Percentiles rank a stretch among this genome's conserved stretches.
Conservation (phyloP, 2,113 vertebrate species). For the Lagenorhynchus albirostris region DNA sequence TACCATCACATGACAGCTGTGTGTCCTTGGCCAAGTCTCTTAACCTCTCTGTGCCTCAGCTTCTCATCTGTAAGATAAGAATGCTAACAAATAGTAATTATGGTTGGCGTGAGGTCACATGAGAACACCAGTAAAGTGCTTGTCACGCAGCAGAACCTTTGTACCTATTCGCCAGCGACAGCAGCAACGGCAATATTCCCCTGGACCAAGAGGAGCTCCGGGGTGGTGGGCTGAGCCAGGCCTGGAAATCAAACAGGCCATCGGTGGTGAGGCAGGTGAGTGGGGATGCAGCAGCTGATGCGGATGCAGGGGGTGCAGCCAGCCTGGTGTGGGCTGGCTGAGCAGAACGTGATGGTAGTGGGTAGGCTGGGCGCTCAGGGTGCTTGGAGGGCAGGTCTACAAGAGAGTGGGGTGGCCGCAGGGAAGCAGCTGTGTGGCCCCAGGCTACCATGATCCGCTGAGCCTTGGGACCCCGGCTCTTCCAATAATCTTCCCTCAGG, state of each 20-base stretch:
- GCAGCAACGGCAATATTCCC: not conserved
- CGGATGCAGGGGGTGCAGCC: not conserved
- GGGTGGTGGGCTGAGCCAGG: not conserved
- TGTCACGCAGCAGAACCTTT: not conserved
- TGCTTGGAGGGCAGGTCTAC: not conserved
- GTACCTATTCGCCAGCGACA: not conserved
- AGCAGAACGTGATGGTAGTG: not conserved
- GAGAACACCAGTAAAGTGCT: not conserved
- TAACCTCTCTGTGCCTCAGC: not conserved
- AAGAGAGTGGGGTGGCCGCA: not conserved
- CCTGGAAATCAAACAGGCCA: not conserved
- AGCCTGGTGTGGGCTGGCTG: not conserved
- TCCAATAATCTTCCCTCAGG: not conserved
- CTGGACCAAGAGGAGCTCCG: not conserved
- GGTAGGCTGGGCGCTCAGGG: rapidly evolving
- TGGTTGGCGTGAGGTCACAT: rapidly evolving
- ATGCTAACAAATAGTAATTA: not conserved
- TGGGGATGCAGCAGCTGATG: not conserved
- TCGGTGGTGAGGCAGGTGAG: not conserved
- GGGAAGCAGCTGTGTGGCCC: not conserved
- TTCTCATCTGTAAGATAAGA: not conserved
- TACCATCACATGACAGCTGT: not conserved
- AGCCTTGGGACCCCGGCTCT: rapidly evolving
- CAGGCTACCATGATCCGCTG: not conserved
- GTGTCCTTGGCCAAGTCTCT: not conserved